These are phyloP conservation scores for Drosophila ambigua DNA, from an alignment of 1,140 invertebrate genomes.

Conservation along the genomic window DNA sequence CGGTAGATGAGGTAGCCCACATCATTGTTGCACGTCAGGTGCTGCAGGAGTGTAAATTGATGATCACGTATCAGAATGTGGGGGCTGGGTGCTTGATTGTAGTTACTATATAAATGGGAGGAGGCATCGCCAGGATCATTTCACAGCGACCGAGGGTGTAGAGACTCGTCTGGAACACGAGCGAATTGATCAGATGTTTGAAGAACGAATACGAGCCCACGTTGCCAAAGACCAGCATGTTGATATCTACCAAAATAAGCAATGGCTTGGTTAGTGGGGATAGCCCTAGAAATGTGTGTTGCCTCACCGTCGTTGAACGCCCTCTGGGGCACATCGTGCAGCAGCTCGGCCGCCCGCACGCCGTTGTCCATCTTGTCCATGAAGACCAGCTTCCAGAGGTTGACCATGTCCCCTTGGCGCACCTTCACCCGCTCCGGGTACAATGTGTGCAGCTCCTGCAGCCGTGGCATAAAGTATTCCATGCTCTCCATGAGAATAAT, in stretches of 20 bases:
- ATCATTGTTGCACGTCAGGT: constrained; percentile 70
- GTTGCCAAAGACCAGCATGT: constrained; percentile 85
- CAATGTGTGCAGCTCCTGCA: constrained; percentile 64
- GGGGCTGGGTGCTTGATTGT: not conserved
- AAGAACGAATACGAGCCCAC: constrained; percentile 85
- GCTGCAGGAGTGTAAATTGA: constrained; percentile 30
- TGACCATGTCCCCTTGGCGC: constrained; percentile 85
- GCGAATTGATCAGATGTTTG: constrained; percentile 85
- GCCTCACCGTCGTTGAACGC: constrained; percentile 54
- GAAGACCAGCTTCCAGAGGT: constrained; percentile 85
- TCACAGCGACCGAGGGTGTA: constrained; percentile 85
- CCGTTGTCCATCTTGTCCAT: constrained; percentile 86
- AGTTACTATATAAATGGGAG: constrained; percentile 85
- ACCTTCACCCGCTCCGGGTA: constrained; percentile 79
- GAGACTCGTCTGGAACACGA: constrained; percentile 85
- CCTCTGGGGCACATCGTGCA: constrained; percentile 82
- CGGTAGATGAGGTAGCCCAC: constrained; percentile 82
- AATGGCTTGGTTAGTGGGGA: not conserved
- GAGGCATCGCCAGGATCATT: constrained; percentile 85
- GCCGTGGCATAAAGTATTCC: constrained; percentile 77
- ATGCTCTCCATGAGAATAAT: constrained; percentile 84
- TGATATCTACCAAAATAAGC: constrained; percentile 61
- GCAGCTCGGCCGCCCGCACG: constrained; percentile 84
- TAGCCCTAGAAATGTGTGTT: too few relatives aligned
- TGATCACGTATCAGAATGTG: not conserved